These are phyloP conservation scores for Grammomys surdaster DNA, from an alignment of 2,113 vertebrate genomes.

Conservation along the genomic window DNA sequence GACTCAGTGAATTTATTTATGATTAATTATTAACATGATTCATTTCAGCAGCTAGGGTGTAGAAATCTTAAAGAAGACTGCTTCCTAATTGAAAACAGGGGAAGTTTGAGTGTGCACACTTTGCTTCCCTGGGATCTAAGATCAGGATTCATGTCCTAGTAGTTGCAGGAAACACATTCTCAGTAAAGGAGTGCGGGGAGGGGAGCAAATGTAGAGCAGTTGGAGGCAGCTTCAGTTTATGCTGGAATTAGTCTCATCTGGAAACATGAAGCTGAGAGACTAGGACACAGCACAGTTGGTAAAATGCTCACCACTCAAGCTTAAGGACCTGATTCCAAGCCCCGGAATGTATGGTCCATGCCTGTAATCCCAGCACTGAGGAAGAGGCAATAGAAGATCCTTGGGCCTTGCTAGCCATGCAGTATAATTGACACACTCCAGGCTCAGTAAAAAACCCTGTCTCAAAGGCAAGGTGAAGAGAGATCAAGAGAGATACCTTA, in stretches of 20 bases:
- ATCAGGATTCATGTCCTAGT: background rate
- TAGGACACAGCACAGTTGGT: background rate
- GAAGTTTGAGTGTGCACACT: background rate
- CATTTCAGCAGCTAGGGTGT: background rate
- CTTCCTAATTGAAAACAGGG: background rate
- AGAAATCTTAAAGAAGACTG: background rate
- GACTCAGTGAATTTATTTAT: slow-evolving; percentile 5
- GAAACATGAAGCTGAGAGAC: background rate
- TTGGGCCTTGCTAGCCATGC: background rate
- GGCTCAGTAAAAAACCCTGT: background rate
- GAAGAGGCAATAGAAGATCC: background rate
- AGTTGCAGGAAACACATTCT: background rate
- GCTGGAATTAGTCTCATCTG: background rate
- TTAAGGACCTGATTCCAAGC: background rate
- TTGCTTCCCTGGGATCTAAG: background rate
- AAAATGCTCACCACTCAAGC: background rate
- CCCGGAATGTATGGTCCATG: background rate
- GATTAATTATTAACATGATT: slow-evolving; percentile 53
- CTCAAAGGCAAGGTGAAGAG: background rate
- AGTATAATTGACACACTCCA: background rate
- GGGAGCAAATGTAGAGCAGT: background rate
- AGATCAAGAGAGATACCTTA: background rate
- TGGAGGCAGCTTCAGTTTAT: background rate
- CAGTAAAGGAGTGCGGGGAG: background rate
- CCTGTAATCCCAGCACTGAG: background rate